A percentile compares a stretch with the other conserved stretches of the same genome.
phyloP scores from a whole-genome alignment of 2,888 invertebrate genomes.

The Cremastobaeus sp. region DNA sequence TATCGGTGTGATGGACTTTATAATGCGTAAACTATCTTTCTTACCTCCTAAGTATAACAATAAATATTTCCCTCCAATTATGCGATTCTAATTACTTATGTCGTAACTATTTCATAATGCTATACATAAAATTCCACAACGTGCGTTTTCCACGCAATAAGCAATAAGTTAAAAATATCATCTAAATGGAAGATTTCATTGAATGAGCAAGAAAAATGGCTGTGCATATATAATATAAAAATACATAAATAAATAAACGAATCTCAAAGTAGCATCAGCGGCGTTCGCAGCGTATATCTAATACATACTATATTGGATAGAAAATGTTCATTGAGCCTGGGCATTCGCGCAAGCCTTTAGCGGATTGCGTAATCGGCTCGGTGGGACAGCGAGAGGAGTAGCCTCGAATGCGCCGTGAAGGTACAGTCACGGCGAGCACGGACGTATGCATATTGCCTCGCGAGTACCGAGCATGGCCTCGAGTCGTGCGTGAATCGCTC shows the following conservation, averaged over 20 bases:
- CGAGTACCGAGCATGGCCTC: conserved; percentile 49
- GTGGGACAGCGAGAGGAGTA: conserved; percentile 52
- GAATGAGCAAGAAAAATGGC: no score
- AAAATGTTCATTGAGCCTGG: not conserved
- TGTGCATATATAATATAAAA: no score
- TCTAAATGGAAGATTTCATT: no score
- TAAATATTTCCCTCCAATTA: no score
- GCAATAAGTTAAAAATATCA: not conserved
- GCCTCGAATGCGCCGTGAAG: conserved; percentile 38
- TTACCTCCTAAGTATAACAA: no score
- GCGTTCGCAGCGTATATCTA: not conserved
- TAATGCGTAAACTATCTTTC: no score
- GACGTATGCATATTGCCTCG: conserved; percentile 28
- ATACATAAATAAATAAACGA: no score
- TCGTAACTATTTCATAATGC: not conserved
- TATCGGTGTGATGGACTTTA: no score
- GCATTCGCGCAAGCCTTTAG: conserved; percentile 26
- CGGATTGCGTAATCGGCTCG: conserved; percentile 49
- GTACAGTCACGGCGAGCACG: conserved; percentile 26
- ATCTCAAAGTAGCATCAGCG: no score
- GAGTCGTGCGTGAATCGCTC: conserved; percentile 59
- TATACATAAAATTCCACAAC: not conserved
- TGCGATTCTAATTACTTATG: no score
- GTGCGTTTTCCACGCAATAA: not conserved
- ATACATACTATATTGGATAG: not conserved